These are phyloP conservation scores for Ochropacha duplaris DNA, from an alignment of 2,888 invertebrate genomes.

Conservation along the genomic window DNA sequence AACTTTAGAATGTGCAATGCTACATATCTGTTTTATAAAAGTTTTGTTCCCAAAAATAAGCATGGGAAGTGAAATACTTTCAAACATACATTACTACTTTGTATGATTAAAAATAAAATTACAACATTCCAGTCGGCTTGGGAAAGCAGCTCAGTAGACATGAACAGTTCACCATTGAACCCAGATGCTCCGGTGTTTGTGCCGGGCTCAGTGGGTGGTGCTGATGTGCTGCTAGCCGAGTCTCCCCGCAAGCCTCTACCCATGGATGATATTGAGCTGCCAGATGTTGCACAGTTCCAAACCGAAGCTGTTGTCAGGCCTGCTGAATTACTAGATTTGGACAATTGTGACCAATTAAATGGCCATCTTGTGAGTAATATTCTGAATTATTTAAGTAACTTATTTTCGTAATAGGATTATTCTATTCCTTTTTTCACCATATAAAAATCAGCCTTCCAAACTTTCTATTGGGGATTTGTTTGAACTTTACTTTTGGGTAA, in stretches of 20 bases:
- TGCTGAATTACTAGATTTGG: constrained; percentile 80
- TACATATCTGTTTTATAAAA: no score
- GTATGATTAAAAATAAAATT: background rate
- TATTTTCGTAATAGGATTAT: no score
- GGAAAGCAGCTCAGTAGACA: constrained; percentile 81
- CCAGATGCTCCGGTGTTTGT: constrained; percentile 94
- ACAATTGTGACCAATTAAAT: constrained; percentile 80
- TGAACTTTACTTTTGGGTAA: no score
- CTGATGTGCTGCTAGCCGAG: constrained; percentile 84
- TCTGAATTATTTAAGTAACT: no score
- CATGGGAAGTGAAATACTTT: no score
- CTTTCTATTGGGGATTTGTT: no score
- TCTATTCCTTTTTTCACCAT: no score
- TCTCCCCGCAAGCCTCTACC: constrained; percentile 88
- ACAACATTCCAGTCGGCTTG: constrained; percentile 68
- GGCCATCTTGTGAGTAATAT: constrained; percentile 76
- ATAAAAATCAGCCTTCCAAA: no score
- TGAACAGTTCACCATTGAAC: constrained; percentile 91
- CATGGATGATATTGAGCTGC: constrained; percentile 85
- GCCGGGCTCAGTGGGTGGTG: constrained; percentile 82
- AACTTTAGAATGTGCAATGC: no score
- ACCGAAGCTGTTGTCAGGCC: constrained; percentile 85
- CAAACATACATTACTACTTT: no score
- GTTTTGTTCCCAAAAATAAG: no score
- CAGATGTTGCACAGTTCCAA: constrained; percentile 84